Conservation (phyloP, 2,888 invertebrate species). For the Papilio demoleus region DNA sequence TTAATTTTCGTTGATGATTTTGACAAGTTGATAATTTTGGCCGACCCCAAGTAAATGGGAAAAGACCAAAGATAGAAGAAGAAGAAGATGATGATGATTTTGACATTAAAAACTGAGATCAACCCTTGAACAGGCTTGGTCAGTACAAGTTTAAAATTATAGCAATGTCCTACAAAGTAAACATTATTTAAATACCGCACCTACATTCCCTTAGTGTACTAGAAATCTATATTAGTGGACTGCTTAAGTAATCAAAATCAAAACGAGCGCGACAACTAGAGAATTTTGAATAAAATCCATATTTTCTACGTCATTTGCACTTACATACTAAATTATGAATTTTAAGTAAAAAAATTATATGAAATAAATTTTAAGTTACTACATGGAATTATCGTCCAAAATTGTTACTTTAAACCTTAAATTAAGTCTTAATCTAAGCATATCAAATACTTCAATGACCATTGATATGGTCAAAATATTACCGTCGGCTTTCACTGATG, state of each 20-base stretch:
- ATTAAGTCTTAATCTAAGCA: constrained; percentile 24
- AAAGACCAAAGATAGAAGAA: no score
- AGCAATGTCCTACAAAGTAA: not conserved
- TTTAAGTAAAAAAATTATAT: no score
- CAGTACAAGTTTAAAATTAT: not conserved
- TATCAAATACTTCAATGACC: constrained; percentile 34
- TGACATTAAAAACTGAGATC: not conserved
- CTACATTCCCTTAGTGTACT: no score
- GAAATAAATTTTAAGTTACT: no score
- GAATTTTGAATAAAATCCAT: no score
- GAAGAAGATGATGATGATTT: no score
- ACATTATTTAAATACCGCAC: not conserved
- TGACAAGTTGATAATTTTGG: no score
- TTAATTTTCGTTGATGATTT: no score
- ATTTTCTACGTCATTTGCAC: no score
- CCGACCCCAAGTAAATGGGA: no score
- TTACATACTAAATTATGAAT: no score
- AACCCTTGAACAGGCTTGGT: not conserved
- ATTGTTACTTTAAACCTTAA: not conserved
- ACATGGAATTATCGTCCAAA: not conserved
- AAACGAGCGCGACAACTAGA: no score
- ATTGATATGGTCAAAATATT: not conserved
- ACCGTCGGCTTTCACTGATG: not conserved
- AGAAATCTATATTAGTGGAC: not conserved
- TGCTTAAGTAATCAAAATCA: not conserved